phyloP scores from a whole-genome alignment of 2,888 invertebrate genomes.

The Metalampra italica region DNA sequence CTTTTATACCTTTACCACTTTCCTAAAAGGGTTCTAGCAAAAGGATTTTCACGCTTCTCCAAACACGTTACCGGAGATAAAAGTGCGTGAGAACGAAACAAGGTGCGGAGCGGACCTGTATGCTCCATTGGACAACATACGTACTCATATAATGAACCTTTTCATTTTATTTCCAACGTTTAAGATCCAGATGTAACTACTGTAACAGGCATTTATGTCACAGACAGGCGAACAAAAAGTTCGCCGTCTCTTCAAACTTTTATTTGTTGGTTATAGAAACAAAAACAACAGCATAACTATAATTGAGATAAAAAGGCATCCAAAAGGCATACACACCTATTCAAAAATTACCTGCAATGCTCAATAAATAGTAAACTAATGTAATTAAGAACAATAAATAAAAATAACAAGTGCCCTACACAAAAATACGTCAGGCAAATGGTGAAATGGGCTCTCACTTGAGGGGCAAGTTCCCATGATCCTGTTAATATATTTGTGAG shows the following conservation, averaged over 20 bases:
- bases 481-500: conserved; percentile 5
- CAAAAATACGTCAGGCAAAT: no score
- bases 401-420: no score
- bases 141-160: conserved; percentile 43
- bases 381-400: no score
- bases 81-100: conserved; percentile 62
- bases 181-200: conserved; percentile 43
- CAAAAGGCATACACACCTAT: no score
- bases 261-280: neutral
- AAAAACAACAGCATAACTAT: no score
- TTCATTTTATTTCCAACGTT: conserved; percentile 42
- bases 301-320: no score
- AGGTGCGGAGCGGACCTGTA: conserved; percentile 43
- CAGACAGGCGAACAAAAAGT: conserved; percentile 29
- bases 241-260: neutral
- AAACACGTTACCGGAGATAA: conserved; percentile 41
- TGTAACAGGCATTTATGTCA: conserved; percentile 55
- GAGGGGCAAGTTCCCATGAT: neutral
- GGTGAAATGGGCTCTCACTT: neutral
- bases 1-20: conserved; percentile 33
- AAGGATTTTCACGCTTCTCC: conserved; percentile 46
- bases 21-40: conserved; percentile 43
- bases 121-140: conserved; percentile 39
- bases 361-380: no score
- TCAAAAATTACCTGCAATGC: no score